Evolutionary conservation across 2,113 vertebrate species (phyloP), one percentile per base, ranked within the genome.

Genomic region (Tringa solitaria): DNA sequence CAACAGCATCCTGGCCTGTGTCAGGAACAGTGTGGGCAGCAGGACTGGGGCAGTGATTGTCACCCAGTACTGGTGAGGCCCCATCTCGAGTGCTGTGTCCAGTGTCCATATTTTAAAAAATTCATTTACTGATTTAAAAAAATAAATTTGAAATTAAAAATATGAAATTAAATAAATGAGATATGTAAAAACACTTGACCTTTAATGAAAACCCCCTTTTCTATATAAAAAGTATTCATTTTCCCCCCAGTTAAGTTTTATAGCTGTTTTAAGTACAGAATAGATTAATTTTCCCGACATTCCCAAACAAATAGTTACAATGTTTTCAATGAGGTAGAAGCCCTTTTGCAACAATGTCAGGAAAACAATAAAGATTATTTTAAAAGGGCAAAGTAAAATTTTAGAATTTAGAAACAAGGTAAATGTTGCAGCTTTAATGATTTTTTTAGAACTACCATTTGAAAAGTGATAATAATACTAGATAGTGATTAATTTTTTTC

Each of bases 171-270:
- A 67, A 45, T 26, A 45, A 51, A 32, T 33, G 8, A 19, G 6
- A 53, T 37, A 46, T 60, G 9, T 35, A 24, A 74, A 79, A 53
- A 16, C 24, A 26, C 14, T 53, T 53, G 26, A 16, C 26, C 24
- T 16, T 11, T 16, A 79, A 15, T 3, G 76, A 65, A 46, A 51
- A 4, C 0, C 1, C 2, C 2, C 2, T 57, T 46, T 7, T 84
- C 30, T 10, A 19, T 32, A 35, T 18, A 75, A 78, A 69, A 76
- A 8, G 1, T 56, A 78, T 53, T 67, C 0, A 8, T 79, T 90
- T 8, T 5, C 9, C 5, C 7, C 12, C 5, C 15, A 69, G 3
- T 46, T 73, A 67, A 43, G 10, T 57, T 93, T 27, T 28, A 22
- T 4, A 46, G 10, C 23, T 77, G 5, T 33, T 87, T 93, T 21